Percentiles rank a stretch among this genome's conserved stretches.
Evolutionary conservation across 2,113 vertebrate species (phyloP).

Genomic region (Cnemophilus loriae): DNA sequence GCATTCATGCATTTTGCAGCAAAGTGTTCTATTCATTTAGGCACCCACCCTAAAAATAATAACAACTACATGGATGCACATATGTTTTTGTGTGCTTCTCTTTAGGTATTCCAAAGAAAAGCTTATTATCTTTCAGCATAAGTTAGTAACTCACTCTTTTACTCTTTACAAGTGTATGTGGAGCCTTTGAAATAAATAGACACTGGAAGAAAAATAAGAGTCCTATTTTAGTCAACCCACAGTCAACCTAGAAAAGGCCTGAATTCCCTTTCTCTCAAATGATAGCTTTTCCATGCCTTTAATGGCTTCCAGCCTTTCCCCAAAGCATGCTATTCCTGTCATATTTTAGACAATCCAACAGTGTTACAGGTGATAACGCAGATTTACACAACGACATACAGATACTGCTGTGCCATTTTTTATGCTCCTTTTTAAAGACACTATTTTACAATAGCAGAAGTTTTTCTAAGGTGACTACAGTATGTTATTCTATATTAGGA

Average conservation of each 20-base stretch:
- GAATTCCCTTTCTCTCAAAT: neutral
- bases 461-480: constrained; percentile 31
- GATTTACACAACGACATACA: neutral
- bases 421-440: neutral
- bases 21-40: neutral
- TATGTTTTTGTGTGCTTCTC: neutral
- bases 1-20: neutral
- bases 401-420: neutral
- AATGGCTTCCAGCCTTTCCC: neutral
- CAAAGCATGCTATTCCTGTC: neutral
- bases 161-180: neutral
- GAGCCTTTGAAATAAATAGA: neutral
- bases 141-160: neutral
- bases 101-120: neutral
- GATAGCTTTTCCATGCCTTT: neutral
- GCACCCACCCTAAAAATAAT: neutral
- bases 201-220: neutral
- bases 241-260: neutral
- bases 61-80: neutral
- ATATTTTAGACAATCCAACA: neutral
- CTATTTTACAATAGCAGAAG: neutral
- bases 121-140: neutral
- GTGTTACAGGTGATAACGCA: neutral
- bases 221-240: neutral
- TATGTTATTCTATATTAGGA: neutral